Evolutionary conservation across 2,797 vertebrate species (phyloP), one percentile per base, ranked within the genome.

Genomic region (Anabacerthia variegaticeps): DNA sequence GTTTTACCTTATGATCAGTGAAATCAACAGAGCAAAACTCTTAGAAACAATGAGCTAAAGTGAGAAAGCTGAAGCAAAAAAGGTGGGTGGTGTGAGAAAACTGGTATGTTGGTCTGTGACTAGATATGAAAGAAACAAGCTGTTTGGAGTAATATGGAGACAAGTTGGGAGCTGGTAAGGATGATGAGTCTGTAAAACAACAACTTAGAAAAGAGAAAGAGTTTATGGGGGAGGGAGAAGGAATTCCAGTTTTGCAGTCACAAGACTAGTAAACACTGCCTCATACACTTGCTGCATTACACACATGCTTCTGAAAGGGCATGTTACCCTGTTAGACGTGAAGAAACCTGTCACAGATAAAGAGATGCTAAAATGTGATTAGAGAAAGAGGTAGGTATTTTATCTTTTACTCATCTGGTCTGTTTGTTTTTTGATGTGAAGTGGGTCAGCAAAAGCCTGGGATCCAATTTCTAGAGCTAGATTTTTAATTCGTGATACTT

Each of bases 161-260:
- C 39, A 72, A 83, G 46, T 22, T 10, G 1, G 28, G 36, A 75
- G 59, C 48, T 84, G 80, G 27, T 59, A 85, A 77, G 69, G 37
- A 27, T 71, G 36, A 30, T 18, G 12, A 48, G 20, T 74, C 61
- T 93, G 51, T 85, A 81, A 54, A 88, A 58, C 4, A 84, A 49
- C 19, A 88, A 30, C 14, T 63, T 74, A 94, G 76, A 92, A 73
- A 66, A 49, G 44, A 88, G 63, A 80, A 92, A 71, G 72, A 80
- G 85, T 55, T 86, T 92, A 69, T 78, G 93, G 43, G 69, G 83
- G 90, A 90, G 80, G 82, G 28, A 92, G 69, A 83, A 90, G 62
- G 90, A 95, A 97, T 96, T 95, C 90, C 73, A 88, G 15, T 79
- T 95, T 88, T 69, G 86, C 59, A 59, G 74, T 90, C 95, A 92